Base-by-base conservation (phyloP, 2,888 invertebrate species). In the Rhingia rostrata region DNA sequence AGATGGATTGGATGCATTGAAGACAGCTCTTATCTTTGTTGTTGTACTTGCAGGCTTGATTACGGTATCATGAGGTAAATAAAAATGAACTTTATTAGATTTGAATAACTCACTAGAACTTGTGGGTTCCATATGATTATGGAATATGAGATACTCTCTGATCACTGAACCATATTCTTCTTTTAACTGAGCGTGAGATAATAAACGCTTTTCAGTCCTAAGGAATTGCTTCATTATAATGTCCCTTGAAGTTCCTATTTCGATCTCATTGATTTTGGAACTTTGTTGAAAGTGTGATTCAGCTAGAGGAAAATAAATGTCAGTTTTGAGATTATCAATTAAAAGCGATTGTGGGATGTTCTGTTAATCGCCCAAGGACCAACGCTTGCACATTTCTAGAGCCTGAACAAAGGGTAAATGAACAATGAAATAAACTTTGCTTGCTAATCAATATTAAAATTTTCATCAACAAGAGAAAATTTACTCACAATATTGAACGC, bases 401-500 rank as follows among this genome's bases (percentile, higher is more conserved):
- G 2, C 22, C 22, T 22, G 22, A 22, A 22, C 22, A 22, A 22
- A 22, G 22, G 2, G 22, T 22, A 22, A 22, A 22, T 22, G 22
- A 22, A 22, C 22, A 22, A 22, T 22, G 22, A 1, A 1, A 22
- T 1, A 22, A 22, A 22, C 2, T 22, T 22, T 4, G 53, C 53
- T 7, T 54, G 10, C 35, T 35, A 35, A 54, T 33, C 53, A 12
- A 54, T 9, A 54, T 54, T n/a, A 54, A 54, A 54, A 35, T 54
- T 54, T 54, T 54, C 53, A 7, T 35, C 53, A 3, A 54, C 53
- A 7, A 54, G 33, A 7, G 53, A 35, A 12, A 54, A 54, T 54
- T 54, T 54, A 7, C 12, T 54, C 53, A 54, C 53, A 12, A 54
- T 54, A 12, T 54, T 33, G 14, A 54, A 35, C 5, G 53, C 53